Evolutionary conservation across 2,797 vertebrate species (phyloP), one percentile per base, ranked within the genome.

Genomic region (Malurus leucopterus): DNA sequence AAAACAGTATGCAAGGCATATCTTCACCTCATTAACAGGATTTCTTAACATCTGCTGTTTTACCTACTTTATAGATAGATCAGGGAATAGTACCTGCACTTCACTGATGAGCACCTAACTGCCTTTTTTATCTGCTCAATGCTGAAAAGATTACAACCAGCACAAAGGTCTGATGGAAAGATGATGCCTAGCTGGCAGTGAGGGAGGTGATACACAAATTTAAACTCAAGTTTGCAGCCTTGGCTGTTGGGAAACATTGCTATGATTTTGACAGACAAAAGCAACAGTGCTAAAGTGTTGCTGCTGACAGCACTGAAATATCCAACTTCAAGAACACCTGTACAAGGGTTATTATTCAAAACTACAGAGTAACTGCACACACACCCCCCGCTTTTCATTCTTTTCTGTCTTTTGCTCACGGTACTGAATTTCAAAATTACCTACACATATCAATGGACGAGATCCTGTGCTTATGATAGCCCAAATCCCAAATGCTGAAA

Each of bases 61-160:
- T 21, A 44, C 43, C 43, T 44, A 44, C 43, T 44, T 44, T 21
- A 44, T 10, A 44, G 20, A 21, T 11, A 44, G 43, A 44, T 11
- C 43, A 44, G 24, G 21, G 11, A 83, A 69, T 2, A 8, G 27
- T 15, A 51, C 8, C 68, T 43, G 36, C 8, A 10, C 24, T 46
- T 14, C 2, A 0, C 3, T 11, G 30, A 27, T 16, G 12, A 55
- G 67, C 2, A 1, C 15, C 40, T 61, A 65, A 73, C 32, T 27
- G 36, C 26, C 46, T 64, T 82, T 23, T 43, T 3, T 47, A 38
- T 15, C 30, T n/a, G 14, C 30, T 51, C 38, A 27, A 62, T 43
- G 43, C 58, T 75, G 58, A 43, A 64, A 51, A 55, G 27, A 19
- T 15, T 47, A 47, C 63, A 74, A 13, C 12, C 49, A 34, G 32